phyloP scores from a whole-genome alignment of 2,113 vertebrate genomes.

The Leptodactylus fuscus region DNA sequence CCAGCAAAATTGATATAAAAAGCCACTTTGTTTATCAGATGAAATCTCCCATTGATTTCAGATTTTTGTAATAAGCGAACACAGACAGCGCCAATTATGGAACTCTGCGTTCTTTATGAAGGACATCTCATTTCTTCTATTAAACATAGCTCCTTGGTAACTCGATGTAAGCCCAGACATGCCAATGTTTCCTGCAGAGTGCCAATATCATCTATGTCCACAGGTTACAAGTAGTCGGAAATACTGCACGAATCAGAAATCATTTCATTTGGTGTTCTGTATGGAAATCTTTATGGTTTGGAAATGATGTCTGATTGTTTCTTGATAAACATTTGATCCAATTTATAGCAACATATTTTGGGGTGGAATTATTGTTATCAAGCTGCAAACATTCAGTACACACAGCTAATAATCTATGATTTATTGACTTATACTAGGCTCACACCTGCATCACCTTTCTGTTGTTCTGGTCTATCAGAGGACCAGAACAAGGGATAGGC shows the following conservation, averaged over 20 bases:
- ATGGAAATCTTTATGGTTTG: not conserved
- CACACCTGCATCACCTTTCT: too few relatives aligned
- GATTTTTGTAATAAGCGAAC: slow-evolving; percentile 13
- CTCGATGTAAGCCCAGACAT: not conserved
- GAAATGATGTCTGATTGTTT: not conserved
- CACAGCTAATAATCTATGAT: not conserved
- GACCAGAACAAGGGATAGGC: too few relatives aligned
- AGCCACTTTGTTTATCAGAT: slow-evolving; percentile 29
- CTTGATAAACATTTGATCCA: not conserved
- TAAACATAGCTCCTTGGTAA: slow-evolving; percentile 10
- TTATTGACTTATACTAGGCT: not conserved
- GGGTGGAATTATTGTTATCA: not conserved
- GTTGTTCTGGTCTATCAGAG: too few relatives aligned
- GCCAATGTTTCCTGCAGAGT: not conserved
- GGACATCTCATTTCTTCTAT: not conserved
- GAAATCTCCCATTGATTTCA: slow-evolving; percentile 33
- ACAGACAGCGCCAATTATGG: slow-evolving; percentile 16
- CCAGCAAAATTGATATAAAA: slow-evolving; percentile 9
- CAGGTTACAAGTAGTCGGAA: not conserved
- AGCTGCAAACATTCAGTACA: not conserved
- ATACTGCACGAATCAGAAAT: too few relatives aligned
- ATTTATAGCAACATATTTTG: not conserved
- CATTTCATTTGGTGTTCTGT: too few relatives aligned
- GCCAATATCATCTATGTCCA: not conserved
- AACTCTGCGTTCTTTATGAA: not conserved